These are phyloP conservation scores for Campoplex capitator DNA, from an alignment of 2,888 invertebrate genomes.

Conservation along the genomic window DNA sequence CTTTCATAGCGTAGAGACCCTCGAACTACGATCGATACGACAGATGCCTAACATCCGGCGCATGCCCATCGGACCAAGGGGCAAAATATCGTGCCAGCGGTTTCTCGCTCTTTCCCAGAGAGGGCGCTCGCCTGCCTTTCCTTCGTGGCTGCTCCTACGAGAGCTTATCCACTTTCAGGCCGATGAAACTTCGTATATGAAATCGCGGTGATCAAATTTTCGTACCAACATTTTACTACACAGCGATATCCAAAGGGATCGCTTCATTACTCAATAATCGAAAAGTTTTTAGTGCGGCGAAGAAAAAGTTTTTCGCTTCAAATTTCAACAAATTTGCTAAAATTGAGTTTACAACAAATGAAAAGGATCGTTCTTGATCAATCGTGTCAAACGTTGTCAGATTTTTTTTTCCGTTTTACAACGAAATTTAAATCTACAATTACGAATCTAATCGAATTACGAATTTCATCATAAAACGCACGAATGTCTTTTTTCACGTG, in stretches of 20 bases:
- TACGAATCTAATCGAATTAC: background rate
- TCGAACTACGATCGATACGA: conserved; percentile 82
- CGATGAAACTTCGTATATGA: background rate
- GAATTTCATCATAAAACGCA: background rate
- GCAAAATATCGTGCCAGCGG: conserved; percentile 56
- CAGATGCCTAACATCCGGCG: conserved; percentile 82
- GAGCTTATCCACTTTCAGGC: conserved; percentile 47
- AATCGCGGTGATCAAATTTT: background rate
- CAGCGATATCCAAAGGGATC: too few relatives aligned
- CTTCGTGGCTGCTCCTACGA: conserved; percentile 47
- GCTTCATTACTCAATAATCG: too few relatives aligned
- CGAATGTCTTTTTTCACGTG: background rate
- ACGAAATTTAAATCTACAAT: background rate
- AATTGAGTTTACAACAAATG: background rate
- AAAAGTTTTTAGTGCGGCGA: too few relatives aligned
- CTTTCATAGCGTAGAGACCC: conserved; percentile 39
- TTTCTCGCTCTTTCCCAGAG: conserved; percentile 73
- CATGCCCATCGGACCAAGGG: conserved; percentile 76
- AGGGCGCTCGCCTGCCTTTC: conserved; percentile 77
- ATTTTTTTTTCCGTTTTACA: background rate
- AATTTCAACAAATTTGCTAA: background rate
- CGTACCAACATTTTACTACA: too few relatives aligned
- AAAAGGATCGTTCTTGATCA: too few relatives aligned
- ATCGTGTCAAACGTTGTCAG: background rate
- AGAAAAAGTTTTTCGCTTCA: too few relatives aligned